Percentiles rank a stretch among this genome's conserved stretches.
phyloP scores from a whole-genome alignment of 2,797 vertebrate species.

The Synanceia verrucosa region DNA sequence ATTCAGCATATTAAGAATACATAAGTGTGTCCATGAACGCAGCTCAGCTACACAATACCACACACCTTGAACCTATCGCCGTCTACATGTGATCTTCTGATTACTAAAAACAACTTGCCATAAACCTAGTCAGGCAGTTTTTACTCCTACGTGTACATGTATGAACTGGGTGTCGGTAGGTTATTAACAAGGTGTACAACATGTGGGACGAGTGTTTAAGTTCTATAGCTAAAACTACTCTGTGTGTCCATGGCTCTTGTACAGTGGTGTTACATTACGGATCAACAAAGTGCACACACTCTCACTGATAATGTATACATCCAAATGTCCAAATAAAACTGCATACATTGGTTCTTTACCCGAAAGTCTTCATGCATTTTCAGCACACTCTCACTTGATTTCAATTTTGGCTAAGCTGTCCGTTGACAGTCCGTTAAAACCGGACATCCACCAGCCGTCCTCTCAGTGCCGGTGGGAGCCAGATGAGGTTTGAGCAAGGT shows the following conservation, averaged over 20 bases:
- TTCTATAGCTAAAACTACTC: conserved; percentile 61
- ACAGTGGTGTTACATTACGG: conserved; percentile 57
- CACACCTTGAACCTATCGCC: conserved; percentile 60
- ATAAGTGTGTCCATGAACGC: conserved; percentile 68
- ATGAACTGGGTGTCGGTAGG: conserved; percentile 43
- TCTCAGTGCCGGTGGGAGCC: conserved; percentile 34
- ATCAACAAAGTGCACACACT: conserved; percentile 62
- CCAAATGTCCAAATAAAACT: conserved; percentile 74
- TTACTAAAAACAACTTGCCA: conserved; percentile 48
- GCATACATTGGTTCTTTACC: conserved; percentile 56
- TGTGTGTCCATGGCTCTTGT: conserved; percentile 55
- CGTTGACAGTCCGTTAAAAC: conserved; percentile 64
- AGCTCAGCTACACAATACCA: conserved; percentile 68
- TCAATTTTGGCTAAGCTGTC: conserved; percentile 64
- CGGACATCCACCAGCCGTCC: conserved; percentile 32
- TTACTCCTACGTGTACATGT: conserved; percentile 43
- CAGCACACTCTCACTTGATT: conserved; percentile 35
- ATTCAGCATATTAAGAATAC: conserved; percentile 75
- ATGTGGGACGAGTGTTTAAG: conserved; percentile 53
- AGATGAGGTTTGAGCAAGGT: conserved; percentile 65
- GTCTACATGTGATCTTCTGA: conserved; percentile 54
- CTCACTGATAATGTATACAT: conserved; percentile 69
- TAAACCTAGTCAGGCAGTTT: conserved; percentile 42
- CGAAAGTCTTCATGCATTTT: conserved; percentile 42
- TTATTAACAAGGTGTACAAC: conserved; percentile 56